Percentiles rank a stretch among this genome's conserved stretches.
Conservation (phyloP, 2,113 vertebrate genomes). For the Phainopepla nitens region DNA sequence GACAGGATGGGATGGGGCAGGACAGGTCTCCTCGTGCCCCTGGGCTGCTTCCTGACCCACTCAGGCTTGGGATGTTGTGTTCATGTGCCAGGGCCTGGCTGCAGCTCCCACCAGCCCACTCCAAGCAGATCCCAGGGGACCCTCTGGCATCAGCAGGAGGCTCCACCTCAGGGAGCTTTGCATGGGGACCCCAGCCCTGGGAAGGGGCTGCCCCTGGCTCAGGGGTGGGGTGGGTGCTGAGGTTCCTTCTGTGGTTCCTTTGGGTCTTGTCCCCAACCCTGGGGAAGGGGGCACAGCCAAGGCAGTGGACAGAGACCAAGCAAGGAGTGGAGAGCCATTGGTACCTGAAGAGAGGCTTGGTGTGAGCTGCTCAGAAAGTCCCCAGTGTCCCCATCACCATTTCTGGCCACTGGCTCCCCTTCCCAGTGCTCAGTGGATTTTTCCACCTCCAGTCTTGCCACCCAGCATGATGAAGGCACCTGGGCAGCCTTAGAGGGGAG, state of each 20-base stretch:
- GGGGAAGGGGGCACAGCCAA: neutral
- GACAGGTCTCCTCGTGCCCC: accelerated
- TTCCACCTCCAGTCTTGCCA: neutral
- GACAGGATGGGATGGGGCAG: neutral
- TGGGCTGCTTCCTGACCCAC: neutral
- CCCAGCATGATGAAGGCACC: accelerated
- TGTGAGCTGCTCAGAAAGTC: neutral
- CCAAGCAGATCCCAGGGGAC: neutral
- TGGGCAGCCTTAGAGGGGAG: neutral
- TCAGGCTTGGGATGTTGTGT: accelerated
- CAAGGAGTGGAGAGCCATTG: neutral
- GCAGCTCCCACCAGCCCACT: neutral
- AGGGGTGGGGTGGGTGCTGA: neutral
- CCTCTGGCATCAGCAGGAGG: neutral
- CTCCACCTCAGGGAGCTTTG: neutral
- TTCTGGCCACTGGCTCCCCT: neutral
- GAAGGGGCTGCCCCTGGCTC: neutral
- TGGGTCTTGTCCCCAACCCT: neutral
- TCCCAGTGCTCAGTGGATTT: neutral
- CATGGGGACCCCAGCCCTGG: neutral
- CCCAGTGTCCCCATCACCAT: neutral
- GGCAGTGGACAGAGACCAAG: neutral
- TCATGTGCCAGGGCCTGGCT: neutral
- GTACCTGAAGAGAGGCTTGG: neutral
- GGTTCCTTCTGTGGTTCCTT: neutral